Conservation (phyloP, 2,888 invertebrate genomes). For the Trissolcus brochymenae region DNA sequence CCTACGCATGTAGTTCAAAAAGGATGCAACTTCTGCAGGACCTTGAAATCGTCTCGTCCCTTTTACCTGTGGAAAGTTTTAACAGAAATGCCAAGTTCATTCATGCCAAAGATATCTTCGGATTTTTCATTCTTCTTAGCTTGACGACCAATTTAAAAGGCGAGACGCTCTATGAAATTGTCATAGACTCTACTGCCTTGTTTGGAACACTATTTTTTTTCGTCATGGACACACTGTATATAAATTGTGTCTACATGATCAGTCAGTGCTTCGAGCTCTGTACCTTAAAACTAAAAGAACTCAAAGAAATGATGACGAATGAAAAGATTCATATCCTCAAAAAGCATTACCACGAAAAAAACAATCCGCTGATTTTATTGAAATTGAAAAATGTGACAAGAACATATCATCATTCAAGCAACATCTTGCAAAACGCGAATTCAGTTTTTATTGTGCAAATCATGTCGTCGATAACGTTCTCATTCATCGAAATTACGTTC, state of each 20-base stretch:
- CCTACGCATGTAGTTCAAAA: constrained; percentile 48
- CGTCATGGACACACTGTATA: constrained; percentile 63
- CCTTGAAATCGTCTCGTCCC: constrained; percentile 57
- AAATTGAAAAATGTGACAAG: constrained; percentile 63
- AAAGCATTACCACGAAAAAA: constrained; percentile 65
- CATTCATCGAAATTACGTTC: constrained; percentile 67
- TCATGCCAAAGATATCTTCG: constrained; percentile 62
- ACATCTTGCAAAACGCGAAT: constrained; percentile 61
- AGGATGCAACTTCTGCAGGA: constrained; percentile 60
- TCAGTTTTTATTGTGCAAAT: constrained; percentile 62
- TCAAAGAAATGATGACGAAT: constrained; percentile 54
- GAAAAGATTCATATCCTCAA: constrained; percentile 68
- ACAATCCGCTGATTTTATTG: constrained; percentile 59
- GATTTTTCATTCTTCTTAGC: constrained; percentile 59
- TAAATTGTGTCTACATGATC: constrained; percentile 61
- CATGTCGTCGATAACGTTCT: constrained; percentile 62
- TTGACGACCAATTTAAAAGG: constrained; percentile 55
- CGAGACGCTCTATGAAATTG: constrained; percentile 4
- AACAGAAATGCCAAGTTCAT: constrained; percentile 56
- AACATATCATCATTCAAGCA: constrained; percentile 63
- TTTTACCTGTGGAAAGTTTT: constrained; percentile 57
- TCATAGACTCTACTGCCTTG: constrained; percentile 44
- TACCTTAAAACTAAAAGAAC: constrained; percentile 59
- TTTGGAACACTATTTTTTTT: constrained; percentile 62
- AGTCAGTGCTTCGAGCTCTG: constrained; percentile 62